These are phyloP conservation scores for Drosophila obscura DNA, from an alignment of 1,140 invertebrate species.

Conservation along the genomic window DNA sequence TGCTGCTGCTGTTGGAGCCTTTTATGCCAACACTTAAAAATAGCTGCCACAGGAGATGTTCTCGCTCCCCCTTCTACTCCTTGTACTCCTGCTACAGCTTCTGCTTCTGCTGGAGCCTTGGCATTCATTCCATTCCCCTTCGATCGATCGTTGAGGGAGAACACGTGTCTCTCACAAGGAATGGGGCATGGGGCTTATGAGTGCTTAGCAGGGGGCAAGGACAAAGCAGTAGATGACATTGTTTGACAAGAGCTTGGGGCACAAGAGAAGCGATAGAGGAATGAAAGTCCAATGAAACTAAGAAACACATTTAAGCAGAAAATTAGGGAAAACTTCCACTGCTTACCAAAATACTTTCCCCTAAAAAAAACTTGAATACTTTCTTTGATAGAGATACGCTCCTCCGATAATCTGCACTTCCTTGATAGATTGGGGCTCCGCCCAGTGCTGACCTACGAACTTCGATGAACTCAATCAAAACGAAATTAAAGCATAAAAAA, in stretches of 20 bases:
- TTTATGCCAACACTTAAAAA: constrained; percentile 77
- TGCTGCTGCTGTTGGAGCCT: constrained; percentile 33
- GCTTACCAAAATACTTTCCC: neutral
- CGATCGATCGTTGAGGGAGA: constrained; percentile 61
- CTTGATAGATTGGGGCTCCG: constrained; percentile 6
- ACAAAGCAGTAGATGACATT: neutral
- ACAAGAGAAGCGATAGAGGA: no score
- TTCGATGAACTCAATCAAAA: constrained; percentile 48
- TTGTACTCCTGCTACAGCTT: neutral
- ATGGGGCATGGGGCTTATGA: neutral
- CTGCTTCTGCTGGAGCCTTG: constrained; percentile 12
- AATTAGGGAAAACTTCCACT: no score
- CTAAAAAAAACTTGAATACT: neutral
- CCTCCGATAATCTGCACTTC: neutral
- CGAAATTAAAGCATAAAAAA: constrained; percentile 30
- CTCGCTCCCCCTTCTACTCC: constrained; percentile 11
- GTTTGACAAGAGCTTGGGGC: constrained; percentile 3
- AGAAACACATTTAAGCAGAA: no score
- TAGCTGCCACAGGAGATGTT: constrained; percentile 67
- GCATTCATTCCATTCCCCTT: constrained; percentile 20
- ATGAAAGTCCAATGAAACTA: no score
- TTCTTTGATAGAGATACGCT: neutral
- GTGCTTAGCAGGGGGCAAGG: neutral
- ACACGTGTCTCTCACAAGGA: constrained; percentile 61
- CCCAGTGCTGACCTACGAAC: constrained; percentile 56